A percentile compares a stretch with the other conserved stretches of the same genome.
Evolutionary conservation across 1,140 invertebrate genomes (phyloP).

Genomic region (Episyrphus balteatus): DNA sequence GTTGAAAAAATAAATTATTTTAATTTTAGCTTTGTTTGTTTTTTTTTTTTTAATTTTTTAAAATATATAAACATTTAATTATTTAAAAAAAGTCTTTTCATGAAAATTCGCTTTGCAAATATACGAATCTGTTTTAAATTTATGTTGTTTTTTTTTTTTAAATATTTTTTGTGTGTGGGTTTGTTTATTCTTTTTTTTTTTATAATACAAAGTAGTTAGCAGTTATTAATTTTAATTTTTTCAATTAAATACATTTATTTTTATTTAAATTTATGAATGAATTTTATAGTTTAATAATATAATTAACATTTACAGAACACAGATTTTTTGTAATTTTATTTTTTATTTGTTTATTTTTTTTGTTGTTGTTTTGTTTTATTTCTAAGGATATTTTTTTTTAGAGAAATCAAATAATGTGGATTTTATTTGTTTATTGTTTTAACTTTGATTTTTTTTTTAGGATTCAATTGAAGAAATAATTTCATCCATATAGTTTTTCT

Average conservation of each 20-base stretch:
- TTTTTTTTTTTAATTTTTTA: neutral
- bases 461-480: conserved; percentile 31
- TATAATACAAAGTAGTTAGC: neutral
- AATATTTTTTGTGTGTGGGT: neutral
- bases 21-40: conserved; percentile 3
- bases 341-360: neutral
- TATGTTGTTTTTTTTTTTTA: neutral
- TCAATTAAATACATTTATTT: conserved; percentile 5
- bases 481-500: conserved; percentile 27
- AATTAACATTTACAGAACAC: conserved; percentile 3
- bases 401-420: neutral
- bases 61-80: conserved; percentile 2
- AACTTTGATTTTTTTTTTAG: conserved; percentile 19
- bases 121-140: neutral
- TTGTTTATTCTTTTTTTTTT: neutral
- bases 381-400: neutral
- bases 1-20: conserved; percentile 6
- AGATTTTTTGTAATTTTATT: neutral
- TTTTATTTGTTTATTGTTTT: conserved; percentile 3
- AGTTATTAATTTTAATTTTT: neutral
- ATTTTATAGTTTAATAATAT: conserved; percentile 1
- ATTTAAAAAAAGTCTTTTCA: conserved; percentile 1
- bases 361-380: neutral
- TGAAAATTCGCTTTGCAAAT: neutral
- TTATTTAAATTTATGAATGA: neutral